Evolutionary conservation across 2,797 vertebrate genomes (phyloP).

Genomic region (Heliangelus exortis): DNA sequence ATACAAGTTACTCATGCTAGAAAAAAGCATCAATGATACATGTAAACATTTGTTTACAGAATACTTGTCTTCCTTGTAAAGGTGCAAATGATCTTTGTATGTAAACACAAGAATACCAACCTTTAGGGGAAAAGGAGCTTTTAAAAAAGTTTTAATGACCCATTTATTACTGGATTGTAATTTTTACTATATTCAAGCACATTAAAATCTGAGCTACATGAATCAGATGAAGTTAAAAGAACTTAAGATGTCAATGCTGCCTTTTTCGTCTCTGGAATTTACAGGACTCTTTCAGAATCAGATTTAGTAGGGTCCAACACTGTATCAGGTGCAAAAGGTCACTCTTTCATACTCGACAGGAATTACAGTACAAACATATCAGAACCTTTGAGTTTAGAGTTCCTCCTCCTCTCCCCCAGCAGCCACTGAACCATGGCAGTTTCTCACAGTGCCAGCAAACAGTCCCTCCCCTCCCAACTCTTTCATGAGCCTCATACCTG

Average conservation of each 20-base stretch:
- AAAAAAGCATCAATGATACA: constrained; percentile 85
- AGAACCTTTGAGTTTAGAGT: not conserved
- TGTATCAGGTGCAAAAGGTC: constrained; percentile 25
- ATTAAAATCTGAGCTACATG: constrained; percentile 53
- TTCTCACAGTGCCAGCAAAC: not conserved
- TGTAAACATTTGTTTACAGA: constrained; percentile 84
- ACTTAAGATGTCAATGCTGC: constrained; percentile 42
- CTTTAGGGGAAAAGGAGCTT: constrained; percentile 41
- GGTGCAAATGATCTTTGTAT: constrained; percentile 83
- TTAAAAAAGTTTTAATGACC: constrained; percentile 56
- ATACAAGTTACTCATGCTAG: constrained; percentile 87
- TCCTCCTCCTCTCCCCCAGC: not conserved
- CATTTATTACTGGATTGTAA: constrained; percentile 56
- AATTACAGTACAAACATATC: constrained; percentile 33
- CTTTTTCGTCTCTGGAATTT: constrained; percentile 44
- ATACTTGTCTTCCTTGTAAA: constrained; percentile 82
- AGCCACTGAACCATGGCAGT: not conserved
- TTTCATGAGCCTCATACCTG: not conserved
- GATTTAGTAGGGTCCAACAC: constrained; percentile 40
- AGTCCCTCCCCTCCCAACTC: not conserved
- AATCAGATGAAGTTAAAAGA: constrained; percentile 57
- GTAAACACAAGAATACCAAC: constrained; percentile 81
- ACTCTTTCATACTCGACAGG: not conserved
- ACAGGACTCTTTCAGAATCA: constrained; percentile 47
- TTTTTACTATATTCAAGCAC: constrained; percentile 69